Base-by-base conservation (phyloP, 2,888 invertebrate genomes). In the Parascotia fuliginaria region DNA sequence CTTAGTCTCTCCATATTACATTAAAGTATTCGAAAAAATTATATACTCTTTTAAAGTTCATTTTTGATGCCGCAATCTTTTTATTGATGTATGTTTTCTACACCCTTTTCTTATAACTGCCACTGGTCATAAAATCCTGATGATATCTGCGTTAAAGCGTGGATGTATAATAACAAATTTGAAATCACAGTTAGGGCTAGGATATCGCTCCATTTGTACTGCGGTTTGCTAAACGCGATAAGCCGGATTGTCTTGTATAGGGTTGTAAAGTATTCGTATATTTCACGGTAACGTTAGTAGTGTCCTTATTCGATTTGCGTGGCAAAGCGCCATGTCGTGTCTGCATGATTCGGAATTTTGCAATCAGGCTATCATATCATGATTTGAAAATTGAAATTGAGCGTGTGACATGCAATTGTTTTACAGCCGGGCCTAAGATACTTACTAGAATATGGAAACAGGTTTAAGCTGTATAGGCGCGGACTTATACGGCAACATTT, bases 141-240 rank as follows among this genome's bases (percentile, higher is more conserved):
- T 41, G 19, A 41, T 32, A 32, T 32, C n/a, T 22, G 24, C 22
- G 15, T 32, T 24, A 41, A 41, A 32, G 22, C 14, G 31, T 22
- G 14, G 14, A 42, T 33, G 24, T 34, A 27, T 19, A 24, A 32
- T 12, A 24, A 24, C 31, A 38, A 22, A 44, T 6, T 32, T 11
- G 1, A 4, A 44, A 11, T 31, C 37, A 22, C 44, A 39, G 43
- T 32, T 19, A 43, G 27, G 32, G 31, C 31, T 34, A 42, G 40
- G 41, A 34, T 27, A 2, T 40, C 37, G 37, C 60, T 48, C 31
- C 32, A 34, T 50, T 33, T 39, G 37, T 41, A 32, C 38, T 24
- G n/a, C 39, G 27, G 12, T 19, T 36, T 14, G 13, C 37, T 12
- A 37, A 52, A 29, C 34, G 36, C 28, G 43, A 44, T 45, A 55